Base-by-base conservation (phyloP, 2,797 vertebrate genomes). In the Nannoperca obscura region DNA sequence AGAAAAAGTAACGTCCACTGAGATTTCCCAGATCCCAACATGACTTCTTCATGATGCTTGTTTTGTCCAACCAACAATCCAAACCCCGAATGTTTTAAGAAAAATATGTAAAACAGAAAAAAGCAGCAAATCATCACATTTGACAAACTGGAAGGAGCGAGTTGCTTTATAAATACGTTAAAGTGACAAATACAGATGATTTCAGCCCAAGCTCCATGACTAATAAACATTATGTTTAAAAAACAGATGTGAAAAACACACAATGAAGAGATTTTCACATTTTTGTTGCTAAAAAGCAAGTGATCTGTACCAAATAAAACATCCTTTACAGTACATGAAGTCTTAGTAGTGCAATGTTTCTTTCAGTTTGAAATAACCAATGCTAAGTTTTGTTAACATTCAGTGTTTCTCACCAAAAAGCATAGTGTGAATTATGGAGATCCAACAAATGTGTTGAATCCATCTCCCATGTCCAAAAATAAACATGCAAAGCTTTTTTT, bases 161-260 rank as follows among this genome's bases (percentile, higher is more conserved):
- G 27, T 22, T 15, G 24, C 24, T 27, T 27, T 1, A 27, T 27
- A 27, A 27, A 27, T 27, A 27, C 24, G 24, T 27, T 27, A 27
- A 27, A 27, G 24, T 27, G 24, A 27, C 24, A 27, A 27, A 32
- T 32, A 32, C 19, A 61, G 27, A 46, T 68, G 24, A 19, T 54
- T n/a, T 34, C 12, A 73, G n/a, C 15, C n/a, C 5, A 0, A 19
- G n/a, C 14, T 38, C 34, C 13, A 20, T 46, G 32, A 49, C 44
- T 6, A 55, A 54, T 40, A 55, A 1, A 67, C 10, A n/a, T 5
- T 36, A 4, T 44, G 34, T 47, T 24, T 11, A 20, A 59, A 40
- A 61, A 49, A 69, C 32, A 50, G 58, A 49, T 42, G 22, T 24
- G 58, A 34, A 53, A 50, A 52, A 62, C 11, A 22, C 20, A 68